phyloP scores from a whole-genome alignment of 2,797 vertebrate species.

The Acanthurus tractus region DNA sequence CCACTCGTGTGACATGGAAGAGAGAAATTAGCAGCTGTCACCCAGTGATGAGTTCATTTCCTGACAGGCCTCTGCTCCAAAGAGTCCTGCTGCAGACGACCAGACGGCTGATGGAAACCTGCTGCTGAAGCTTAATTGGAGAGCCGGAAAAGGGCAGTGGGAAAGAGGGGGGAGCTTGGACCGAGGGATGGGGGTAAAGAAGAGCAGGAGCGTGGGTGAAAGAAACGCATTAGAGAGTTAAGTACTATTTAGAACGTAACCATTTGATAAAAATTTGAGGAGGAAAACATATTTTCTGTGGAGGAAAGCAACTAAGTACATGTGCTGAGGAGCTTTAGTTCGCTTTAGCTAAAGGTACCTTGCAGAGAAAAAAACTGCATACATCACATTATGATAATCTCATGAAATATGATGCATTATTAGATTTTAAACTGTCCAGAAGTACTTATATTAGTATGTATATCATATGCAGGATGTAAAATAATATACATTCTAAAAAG shows the following conservation, averaged over 20 bases:
- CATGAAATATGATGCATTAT: neutral
- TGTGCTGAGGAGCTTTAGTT: neutral
- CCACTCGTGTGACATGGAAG: conserved; percentile 94
- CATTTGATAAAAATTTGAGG: neutral
- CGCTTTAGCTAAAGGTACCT: neutral
- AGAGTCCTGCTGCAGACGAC: conserved; percentile 89
- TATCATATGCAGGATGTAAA: neutral
- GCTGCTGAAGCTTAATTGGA: conserved; percentile 91
- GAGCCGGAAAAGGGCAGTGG: conserved; percentile 87
- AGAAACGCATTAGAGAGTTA: conserved; percentile 32
- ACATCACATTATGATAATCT: conserved; percentile 1
- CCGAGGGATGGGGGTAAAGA: conserved; percentile 52
- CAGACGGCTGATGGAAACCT: conserved; percentile 93
- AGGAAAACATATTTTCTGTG: neutral
- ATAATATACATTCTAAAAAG: neutral
- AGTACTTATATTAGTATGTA: neutral
- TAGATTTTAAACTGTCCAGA: neutral
- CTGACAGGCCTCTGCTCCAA: conserved; percentile 94
- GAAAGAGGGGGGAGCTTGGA: conserved; percentile 53
- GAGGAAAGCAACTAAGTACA: conserved; percentile 6
- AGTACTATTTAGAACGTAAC: conserved; percentile 21
- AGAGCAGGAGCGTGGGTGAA: conserved; percentile 14
- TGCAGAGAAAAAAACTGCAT: neutral
- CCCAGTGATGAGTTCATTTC: conserved; percentile 97
- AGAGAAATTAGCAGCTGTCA: conserved; percentile 99